A percentile compares a stretch with the other conserved stretches of the same genome.
Conservation (phyloP, 2,113 vertebrate genomes). For the Sitta europaea region DNA sequence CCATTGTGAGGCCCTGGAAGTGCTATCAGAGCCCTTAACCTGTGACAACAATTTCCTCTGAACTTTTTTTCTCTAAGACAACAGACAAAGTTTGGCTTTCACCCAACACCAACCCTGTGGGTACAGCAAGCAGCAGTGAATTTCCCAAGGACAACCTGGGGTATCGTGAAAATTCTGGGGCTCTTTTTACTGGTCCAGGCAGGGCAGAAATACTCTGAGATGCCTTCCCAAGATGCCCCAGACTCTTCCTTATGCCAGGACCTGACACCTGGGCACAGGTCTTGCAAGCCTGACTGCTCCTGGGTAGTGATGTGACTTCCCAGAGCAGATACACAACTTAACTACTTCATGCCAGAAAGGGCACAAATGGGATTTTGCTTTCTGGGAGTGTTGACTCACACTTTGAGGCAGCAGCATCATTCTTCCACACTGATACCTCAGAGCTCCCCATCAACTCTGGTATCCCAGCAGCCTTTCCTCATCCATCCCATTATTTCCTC, state of each 20-base stretch:
- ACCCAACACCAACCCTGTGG: background rate
- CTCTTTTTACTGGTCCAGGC: background rate
- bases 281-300: background rate
- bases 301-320: rapidly evolving
- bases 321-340: background rate
- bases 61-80: background rate
- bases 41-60: background rate
- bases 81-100: background rate
- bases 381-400: background rate
- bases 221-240: background rate
- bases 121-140: background rate
- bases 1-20: background rate
- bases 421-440: background rate
- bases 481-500: background rate
- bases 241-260: background rate
- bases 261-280: background rate
- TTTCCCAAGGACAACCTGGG: background rate
- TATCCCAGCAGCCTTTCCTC: background rate
- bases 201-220: background rate
- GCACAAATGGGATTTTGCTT: background rate
- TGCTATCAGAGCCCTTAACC: background rate
- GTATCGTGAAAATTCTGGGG: background rate
- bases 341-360: background rate
- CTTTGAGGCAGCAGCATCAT: background rate
- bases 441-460: background rate